Evolutionary conservation across 2,113 vertebrate species (phyloP), one percentile per base, ranked within the genome.

Genomic region (Vulpes ferrilata): DNA sequence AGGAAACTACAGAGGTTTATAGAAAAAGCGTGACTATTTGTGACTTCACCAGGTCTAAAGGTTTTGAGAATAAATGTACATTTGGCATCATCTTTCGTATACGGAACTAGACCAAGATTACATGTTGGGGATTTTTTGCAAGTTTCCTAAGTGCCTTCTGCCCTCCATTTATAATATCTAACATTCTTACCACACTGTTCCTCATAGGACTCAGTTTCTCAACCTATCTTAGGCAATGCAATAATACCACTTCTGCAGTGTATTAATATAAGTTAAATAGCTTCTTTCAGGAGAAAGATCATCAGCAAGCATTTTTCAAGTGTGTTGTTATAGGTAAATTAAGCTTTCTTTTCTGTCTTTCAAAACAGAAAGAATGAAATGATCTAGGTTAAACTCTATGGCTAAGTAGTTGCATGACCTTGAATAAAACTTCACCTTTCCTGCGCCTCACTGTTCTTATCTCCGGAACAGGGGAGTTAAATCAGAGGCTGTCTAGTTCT

Each of bases 11-110:
- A 48, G 19, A 48, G 38, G 16, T 65, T 57, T 17, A 10, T 9
- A 22, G 43, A 80, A 22, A 71, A 12, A 51, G 1, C 0, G 0
- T n/a, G n/a, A 15, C 38, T 51, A 32, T 0, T 22, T 43, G 11
- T 20, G 60, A 38, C 67, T 73, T 35, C 4, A 38, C 11, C 10
- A 22, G 38, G 12, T 55, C 32, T 20, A 79, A 30, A 27, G 60
- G 2, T 35, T 12, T 35, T 32, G 8, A 85, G 53, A 53, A 17
- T 25, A 4, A 22, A 89, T 1, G 2, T 32, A 11, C 20, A 51
- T 25, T 32, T 27, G 38, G 53, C 57, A 59, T 17, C 12, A 30
- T 43, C 64, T 51, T 62, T 62, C 32, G 79, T 9, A 25, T n/a
- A 53, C 27, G 48, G 16, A 82, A 78, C 8, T 22, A 69, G 51